These are phyloP conservation scores for Tamias sibiricus DNA, from an alignment of 2,113 vertebrate genomes.

Conservation along the genomic window DNA sequence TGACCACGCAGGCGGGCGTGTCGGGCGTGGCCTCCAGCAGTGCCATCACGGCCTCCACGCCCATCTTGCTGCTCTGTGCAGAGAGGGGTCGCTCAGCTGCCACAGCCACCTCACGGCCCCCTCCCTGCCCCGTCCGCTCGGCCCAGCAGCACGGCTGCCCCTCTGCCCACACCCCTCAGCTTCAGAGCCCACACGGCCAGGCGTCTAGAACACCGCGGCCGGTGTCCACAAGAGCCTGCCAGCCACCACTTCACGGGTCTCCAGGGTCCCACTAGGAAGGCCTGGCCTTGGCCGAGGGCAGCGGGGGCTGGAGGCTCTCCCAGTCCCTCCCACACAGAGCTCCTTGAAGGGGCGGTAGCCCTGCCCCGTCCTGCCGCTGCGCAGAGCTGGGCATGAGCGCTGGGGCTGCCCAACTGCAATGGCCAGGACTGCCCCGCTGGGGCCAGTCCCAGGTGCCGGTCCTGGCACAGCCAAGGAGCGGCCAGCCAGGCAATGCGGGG, in stretches of 20 bases:
- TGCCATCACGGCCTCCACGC: slow-evolving; percentile 95
- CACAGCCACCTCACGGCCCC: not conserved
- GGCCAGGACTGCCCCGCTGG: not conserved
- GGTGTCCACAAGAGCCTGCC: fast-evolving
- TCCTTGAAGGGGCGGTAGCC: not conserved
- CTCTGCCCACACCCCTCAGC: not conserved
- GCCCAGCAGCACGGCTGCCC: fast-evolving
- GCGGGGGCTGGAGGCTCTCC: not conserved
- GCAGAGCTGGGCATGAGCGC: too few species aligned
- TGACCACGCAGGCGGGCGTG: slow-evolving; percentile 95
- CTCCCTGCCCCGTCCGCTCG: not conserved
- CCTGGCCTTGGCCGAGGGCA: fast-evolving
- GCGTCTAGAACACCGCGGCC: not conserved
- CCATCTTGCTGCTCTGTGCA: slow-evolving; percentile 95
- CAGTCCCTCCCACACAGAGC: not conserved
- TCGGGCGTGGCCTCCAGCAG: slow-evolving; percentile 94
- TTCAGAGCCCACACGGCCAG: not conserved
- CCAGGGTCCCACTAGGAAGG: not conserved
- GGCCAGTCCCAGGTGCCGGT: not conserved
- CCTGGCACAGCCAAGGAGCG: not conserved
- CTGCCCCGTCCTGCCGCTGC: not conserved
- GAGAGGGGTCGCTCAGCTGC: fast-evolving
- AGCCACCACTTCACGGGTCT: fast-evolving
- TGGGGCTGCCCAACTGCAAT: too few species aligned
- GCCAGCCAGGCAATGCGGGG: not conserved